A percentile compares a stretch with the other conserved stretches of the same genome.
Conservation (phyloP, 2,113 vertebrate genomes). For the Apodemus speciosus region DNA sequence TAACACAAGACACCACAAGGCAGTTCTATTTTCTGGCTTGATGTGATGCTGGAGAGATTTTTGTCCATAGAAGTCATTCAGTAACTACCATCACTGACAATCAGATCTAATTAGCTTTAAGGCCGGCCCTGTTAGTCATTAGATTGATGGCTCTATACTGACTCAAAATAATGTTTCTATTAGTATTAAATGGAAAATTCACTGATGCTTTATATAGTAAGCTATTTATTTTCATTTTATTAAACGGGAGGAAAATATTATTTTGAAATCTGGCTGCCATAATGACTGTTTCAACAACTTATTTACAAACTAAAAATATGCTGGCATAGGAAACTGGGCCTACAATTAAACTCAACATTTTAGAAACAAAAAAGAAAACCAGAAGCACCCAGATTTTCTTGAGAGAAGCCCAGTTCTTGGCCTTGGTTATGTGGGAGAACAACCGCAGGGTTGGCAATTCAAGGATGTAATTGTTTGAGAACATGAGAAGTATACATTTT, state of each 20-base stretch:
- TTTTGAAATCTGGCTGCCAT: slow-evolving; percentile 45
- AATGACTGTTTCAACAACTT: slow-evolving; percentile 52
- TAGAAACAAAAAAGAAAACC: slow-evolving; percentile 60
- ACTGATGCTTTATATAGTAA: slow-evolving; percentile 2
- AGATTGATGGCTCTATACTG: not conserved
- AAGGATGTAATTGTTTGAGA: slow-evolving; percentile 51
- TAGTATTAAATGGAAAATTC: slow-evolving; percentile 12
- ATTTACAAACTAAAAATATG: slow-evolving; percentile 68
- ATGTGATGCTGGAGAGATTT: not conserved
- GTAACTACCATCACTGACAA: not conserved
- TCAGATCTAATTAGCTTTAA: slow-evolving; percentile 24
- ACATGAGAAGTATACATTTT: slow-evolving; percentile 65
- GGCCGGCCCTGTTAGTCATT: not conserved
- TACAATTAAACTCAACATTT: slow-evolving; percentile 64
- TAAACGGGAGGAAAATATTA: slow-evolving; percentile 46
- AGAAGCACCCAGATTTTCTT: not conserved
- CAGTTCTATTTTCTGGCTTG: not conserved
- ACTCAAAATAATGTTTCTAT: slow-evolving; percentile 1
- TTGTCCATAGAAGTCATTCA: not conserved
- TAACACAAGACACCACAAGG: not conserved
- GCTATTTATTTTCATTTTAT: slow-evolving; percentile 40
- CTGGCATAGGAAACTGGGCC: slow-evolving; percentile 4
- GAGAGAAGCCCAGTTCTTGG: slow-evolving; percentile 18
- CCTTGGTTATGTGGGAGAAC: slow-evolving; percentile 48
- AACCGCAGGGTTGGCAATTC: slow-evolving; percentile 46